Evolutionary conservation across 2,113 vertebrate species (phyloP), one percentile per base, ranked within the genome.

Genomic region (Gymnobelideus leadbeateri): DNA sequence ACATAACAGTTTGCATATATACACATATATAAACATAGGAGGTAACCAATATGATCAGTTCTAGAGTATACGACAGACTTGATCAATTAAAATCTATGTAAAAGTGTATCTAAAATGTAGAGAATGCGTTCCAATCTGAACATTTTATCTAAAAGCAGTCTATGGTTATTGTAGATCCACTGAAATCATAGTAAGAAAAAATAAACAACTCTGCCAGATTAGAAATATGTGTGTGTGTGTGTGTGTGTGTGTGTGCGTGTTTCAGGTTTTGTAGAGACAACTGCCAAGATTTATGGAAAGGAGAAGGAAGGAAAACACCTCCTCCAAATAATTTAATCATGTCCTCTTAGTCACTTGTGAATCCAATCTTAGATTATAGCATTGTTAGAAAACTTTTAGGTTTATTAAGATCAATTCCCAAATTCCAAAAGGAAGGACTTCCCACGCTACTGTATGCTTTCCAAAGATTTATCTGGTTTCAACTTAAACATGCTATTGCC

Each of bases 281-380:
- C 53, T 53, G 28, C 8, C 31, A 91, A 47, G 89, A 53, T 16
- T 77, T 43, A 16, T 46, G 37, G 19, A 47, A 95, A 24, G n/a
- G 5, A 90, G 91, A 93, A 89, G 19, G 4, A 68, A 92, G 25
- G 77, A n/a, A 77, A 43, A n/a, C 26, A 21, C 68, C 21, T 89
- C 4, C 31, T 23, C 93, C 19, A 93, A 90, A 54, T 28, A 7
- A 61, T 37, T 46, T 12, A n/a, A 11, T 23, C 57, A 84, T 90
- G 11, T 3, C 89, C 90, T 92, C 61, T 28, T 19, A 92, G 49
- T 28, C 61, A 94, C 92, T 61, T 91, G 49, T 55, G 91, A 92
- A 51, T 90, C 9, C 31, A 95, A 92, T 57, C 11, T 94, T 57
- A 94, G 52, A 47, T 49, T n/a, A 57, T 7, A 37, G 1, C 25